Conservation (phyloP, 2,113 vertebrate genomes). For the Oxyura jamaicensis region DNA sequence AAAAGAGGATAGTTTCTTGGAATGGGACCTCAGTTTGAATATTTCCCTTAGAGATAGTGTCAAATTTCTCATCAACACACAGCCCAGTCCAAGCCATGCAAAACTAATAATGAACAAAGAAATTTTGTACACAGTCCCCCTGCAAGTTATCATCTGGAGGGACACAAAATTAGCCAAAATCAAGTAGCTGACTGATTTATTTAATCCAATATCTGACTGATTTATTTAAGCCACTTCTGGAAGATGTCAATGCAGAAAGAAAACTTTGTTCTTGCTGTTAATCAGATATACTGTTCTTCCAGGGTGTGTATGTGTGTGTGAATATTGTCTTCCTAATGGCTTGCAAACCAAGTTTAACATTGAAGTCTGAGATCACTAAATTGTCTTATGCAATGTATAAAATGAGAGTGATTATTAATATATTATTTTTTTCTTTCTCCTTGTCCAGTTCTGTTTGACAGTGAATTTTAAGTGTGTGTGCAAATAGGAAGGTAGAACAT, state of each 20-base stretch:
- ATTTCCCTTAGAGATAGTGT: background rate
- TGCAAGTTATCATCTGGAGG: background rate
- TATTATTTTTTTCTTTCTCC: background rate
- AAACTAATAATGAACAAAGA: background rate
- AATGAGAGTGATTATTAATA: background rate
- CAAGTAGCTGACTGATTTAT: background rate
- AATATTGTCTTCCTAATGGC: background rate
- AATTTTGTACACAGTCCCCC: background rate
- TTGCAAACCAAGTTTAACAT: background rate
- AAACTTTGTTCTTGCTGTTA: background rate
- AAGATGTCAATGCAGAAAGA: background rate
- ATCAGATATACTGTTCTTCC: background rate
- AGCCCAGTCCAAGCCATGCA: background rate
- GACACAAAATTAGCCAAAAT: background rate
- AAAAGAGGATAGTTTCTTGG: background rate
- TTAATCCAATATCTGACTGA: background rate
- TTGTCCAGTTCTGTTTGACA: background rate
- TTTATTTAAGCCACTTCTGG: background rate
- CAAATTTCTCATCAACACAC: background rate
- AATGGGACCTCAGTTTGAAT: background rate
- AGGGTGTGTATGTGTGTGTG: too few species aligned
- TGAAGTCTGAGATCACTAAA: background rate
- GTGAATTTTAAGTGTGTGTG: background rate
- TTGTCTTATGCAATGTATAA: fast-evolving
- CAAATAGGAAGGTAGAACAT: background rate